Percentiles rank a stretch among this genome's conserved stretches.
Evolutionary conservation across 2,888 invertebrate genomes (phyloP).

Genomic region (Aplocera efformata): DNA sequence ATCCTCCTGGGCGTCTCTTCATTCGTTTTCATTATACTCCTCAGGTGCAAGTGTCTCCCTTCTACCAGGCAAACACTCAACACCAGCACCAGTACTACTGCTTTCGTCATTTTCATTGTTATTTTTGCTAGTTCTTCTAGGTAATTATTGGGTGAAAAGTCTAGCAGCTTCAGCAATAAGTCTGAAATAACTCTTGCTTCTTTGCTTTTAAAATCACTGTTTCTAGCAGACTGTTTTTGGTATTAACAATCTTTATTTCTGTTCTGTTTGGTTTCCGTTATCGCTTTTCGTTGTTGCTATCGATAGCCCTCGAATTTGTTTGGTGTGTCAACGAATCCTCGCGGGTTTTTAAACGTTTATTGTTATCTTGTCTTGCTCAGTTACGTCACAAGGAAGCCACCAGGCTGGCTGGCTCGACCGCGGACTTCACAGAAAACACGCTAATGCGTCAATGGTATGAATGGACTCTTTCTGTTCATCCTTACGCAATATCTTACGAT

Average conservation of each 20-base stretch:
- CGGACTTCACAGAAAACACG: too few relatives aligned
- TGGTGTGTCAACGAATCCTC: slow-evolving; percentile 23
- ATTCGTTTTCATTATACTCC: slow-evolving; percentile 27
- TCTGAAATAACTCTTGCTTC: too few relatives aligned
- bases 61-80: slow-evolving; percentile 26
- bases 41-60: slow-evolving; percentile 50
- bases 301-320: slow-evolving; percentile 31
- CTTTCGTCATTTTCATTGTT: slow-evolving; percentile 30
- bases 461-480: slow-evolving; percentile 6
- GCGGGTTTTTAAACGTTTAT: slow-evolving; percentile 46
- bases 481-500: slow-evolving; percentile 14
- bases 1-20: slow-evolving; percentile 8
- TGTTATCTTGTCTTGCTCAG: slow-evolving; percentile 39
- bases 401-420: slow-evolving; percentile 34
- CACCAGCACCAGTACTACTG: slow-evolving; percentile 29
- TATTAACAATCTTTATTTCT: too few relatives aligned
- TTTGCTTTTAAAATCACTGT: too few relatives aligned
- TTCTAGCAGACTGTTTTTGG: too few relatives aligned
- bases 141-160: too few relatives aligned
- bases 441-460: slow-evolving; percentile 9
- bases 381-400: slow-evolving; percentile 37
- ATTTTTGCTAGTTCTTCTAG: neutral
- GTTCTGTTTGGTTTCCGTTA: neutral
- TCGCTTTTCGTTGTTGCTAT: slow-evolving; percentile 12
- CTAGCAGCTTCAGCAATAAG: too few relatives aligned